Evolutionary conservation across 2,113 vertebrate genomes (phyloP).

Genomic region (Atractosteus spatula): DNA sequence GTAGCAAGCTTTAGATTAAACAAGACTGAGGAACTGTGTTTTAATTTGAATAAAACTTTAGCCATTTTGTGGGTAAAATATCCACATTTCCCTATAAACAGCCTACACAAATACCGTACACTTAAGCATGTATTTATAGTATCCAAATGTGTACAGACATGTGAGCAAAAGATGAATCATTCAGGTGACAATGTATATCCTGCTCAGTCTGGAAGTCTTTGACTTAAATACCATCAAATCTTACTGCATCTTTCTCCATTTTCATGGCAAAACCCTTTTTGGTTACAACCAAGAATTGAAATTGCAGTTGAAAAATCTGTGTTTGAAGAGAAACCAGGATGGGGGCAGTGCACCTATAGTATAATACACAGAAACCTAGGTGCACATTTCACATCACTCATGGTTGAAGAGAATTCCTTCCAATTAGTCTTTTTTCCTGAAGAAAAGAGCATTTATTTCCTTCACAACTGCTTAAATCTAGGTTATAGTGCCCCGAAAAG

Average conservation of each 20-base stretch:
- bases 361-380: background rate
- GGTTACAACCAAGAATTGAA: background rate
- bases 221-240: slow-evolving; percentile 23
- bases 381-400: background rate
- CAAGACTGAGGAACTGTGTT: no score
- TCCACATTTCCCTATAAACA: no score
- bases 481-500: background rate
- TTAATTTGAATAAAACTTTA: no score
- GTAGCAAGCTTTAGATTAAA: no score
- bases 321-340: background rate
- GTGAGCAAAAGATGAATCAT: slow-evolving; percentile 18
- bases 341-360: background rate
- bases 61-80: no score
- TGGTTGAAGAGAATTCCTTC: background rate
- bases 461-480: background rate
- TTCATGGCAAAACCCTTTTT: background rate
- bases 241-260: background rate
- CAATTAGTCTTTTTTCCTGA: background rate
- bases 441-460: background rate
- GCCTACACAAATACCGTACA: no score
- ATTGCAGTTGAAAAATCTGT: background rate
- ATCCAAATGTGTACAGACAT: no score
- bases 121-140: no score
- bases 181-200: slow-evolving; percentile 13
- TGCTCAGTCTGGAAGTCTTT: slow-evolving; percentile 1